Conservation (phyloP, 2,888 invertebrate genomes). For the Tachystola acroxantha region DNA sequence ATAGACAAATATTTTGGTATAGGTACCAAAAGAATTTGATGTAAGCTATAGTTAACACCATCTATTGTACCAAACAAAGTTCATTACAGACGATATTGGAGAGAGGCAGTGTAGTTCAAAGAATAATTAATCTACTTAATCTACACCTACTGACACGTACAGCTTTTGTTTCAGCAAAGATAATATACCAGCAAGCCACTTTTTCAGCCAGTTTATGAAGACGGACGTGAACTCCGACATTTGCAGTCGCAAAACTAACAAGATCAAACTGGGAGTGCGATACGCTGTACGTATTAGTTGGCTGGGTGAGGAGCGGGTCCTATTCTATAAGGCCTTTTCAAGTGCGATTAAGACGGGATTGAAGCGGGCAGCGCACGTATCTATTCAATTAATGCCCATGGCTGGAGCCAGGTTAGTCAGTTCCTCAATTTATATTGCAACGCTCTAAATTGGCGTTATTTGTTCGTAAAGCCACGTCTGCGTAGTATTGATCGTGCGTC, state of each 20-base stretch:
- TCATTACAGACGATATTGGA: no score
- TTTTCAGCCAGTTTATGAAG: slow-evolving; percentile 11
- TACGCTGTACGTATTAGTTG: slow-evolving; percentile 61
- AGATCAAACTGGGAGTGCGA: slow-evolving; percentile 58
- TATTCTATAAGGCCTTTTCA: slow-evolving; percentile 62
- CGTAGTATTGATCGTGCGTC: slow-evolving; percentile 7
- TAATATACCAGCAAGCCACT: background rate
- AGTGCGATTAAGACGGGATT: slow-evolving; percentile 69
- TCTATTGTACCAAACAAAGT: no score
- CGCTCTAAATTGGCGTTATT: slow-evolving; percentile 59
- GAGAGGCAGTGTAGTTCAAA: no score
- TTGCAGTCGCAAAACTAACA: slow-evolving; percentile 32
- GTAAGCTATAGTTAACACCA: no score
- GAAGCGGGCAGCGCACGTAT: slow-evolving; percentile 67
- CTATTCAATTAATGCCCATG: slow-evolving; percentile 71
- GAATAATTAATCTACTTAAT: no score
- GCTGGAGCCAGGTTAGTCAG: slow-evolving; percentile 49
- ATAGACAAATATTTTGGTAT: no score
- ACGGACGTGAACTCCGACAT: slow-evolving; percentile 13
- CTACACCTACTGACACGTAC: no score
- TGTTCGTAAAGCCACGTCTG: slow-evolving; percentile 39
- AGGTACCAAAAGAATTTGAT: no score
- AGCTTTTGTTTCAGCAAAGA: no score
- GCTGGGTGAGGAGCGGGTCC: slow-evolving; percentile 39
- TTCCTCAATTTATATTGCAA: slow-evolving; percentile 63